Conservation (phyloP, 2,888 invertebrate genomes). For the Drosophila nr. perissopoda region DNA sequence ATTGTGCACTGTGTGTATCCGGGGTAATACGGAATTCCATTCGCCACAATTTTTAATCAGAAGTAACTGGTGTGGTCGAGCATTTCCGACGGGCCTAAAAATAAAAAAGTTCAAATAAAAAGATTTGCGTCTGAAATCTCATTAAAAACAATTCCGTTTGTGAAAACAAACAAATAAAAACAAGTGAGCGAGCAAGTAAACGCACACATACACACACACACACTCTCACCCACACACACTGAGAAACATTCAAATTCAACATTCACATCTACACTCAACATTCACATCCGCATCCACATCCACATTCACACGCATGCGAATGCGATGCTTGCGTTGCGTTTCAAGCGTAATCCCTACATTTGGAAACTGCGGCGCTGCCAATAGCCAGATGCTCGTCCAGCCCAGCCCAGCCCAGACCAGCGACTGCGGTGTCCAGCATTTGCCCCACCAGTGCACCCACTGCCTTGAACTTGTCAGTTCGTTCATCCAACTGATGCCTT, state of each 20-base stretch:
- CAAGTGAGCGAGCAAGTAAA: constrained; percentile 18
- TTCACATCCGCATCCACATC: constrained; percentile 24
- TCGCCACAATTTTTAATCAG: constrained; percentile 72
- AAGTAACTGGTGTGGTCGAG: constrained; percentile 74
- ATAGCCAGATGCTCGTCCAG: constrained; percentile 37
- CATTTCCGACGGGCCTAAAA: constrained; percentile 71
- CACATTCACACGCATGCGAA: constrained; percentile 31
- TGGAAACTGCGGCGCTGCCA: constrained; percentile 41
- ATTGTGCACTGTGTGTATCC: constrained; percentile 53
- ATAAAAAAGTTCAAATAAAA: constrained; percentile 73
- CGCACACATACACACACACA: constrained; percentile 32
- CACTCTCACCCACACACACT: not conserved
- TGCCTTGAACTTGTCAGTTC: constrained; percentile 74
- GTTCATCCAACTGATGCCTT: constrained; percentile 59
- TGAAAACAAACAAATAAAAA: constrained; percentile 59
- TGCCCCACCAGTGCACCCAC: constrained; percentile 47
- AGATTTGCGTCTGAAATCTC: constrained; percentile 72
- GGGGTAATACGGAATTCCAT: constrained; percentile 64
- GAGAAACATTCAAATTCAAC: constrained; percentile 38
- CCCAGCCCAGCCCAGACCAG: not conserved
- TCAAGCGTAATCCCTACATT: constrained; percentile 64
- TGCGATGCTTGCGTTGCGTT: constrained; percentile 35
- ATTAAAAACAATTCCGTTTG: constrained; percentile 73
- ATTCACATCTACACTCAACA: constrained; percentile 41
- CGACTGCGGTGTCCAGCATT: constrained; percentile 3